phyloP scores from a whole-genome alignment of 2,888 invertebrate species.

The Pseudococcus longispinus region DNA sequence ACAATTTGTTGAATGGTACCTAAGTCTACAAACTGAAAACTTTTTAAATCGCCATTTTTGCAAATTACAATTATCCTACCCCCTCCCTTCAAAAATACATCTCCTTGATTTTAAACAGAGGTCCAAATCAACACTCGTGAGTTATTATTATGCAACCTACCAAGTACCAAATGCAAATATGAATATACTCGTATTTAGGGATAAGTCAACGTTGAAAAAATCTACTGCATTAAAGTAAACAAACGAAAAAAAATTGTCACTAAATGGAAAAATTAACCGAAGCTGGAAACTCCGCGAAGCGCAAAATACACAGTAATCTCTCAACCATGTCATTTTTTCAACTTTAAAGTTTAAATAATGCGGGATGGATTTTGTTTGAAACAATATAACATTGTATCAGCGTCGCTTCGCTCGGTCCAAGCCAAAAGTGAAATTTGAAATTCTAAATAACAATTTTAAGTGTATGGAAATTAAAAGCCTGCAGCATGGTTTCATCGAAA shows the following conservation, averaged over 20 bases:
- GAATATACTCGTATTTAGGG: too few species aligned
- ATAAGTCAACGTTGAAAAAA: not conserved
- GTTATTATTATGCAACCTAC: too few species aligned
- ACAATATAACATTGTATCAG: not conserved
- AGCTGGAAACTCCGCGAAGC: not conserved
- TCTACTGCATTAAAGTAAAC: not conserved
- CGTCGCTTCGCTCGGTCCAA: not conserved
- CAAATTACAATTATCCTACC: too few species aligned
- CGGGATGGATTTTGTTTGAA: not conserved
- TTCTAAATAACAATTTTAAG: not conserved
- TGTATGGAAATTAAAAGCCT: not conserved
- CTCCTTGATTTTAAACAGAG: too few species aligned
- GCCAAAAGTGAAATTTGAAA: not conserved
- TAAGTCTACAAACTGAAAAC: too few species aligned
- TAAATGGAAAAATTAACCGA: not conserved
- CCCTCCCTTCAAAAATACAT: too few species aligned
- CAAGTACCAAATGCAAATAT: too few species aligned
- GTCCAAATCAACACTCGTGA: too few species aligned
- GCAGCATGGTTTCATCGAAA: not conserved
- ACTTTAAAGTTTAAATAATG: not conserved
- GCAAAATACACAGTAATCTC: not conserved
- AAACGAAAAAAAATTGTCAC: not conserved
- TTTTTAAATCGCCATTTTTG: too few species aligned
- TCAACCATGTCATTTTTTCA: not conserved
- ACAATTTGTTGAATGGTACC: too few species aligned